Base-by-base conservation (phyloP, 1,140 invertebrate species). In the Aleiodes sp. region DNA sequence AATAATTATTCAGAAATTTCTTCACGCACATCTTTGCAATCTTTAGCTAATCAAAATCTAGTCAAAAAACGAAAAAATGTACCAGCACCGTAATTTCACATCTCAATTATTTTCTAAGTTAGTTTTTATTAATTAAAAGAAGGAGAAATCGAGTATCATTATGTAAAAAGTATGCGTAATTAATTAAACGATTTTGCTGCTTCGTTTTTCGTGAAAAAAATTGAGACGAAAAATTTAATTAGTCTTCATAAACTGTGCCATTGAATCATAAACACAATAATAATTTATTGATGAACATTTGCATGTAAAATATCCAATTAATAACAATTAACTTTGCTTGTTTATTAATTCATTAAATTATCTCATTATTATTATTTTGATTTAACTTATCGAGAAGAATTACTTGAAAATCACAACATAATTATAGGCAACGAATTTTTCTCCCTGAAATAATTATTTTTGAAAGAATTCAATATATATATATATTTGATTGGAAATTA, bases 11-110 rank as follows among this genome's bases (percentile, higher is more conserved):
- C 26, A 21, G 33, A 12, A 43, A 61, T 35, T 62, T 59, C 24
- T 26, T 65, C 16, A 35, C 37, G 14, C 41, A 60, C 39, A 62
- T 60, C 29, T 61, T 66, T 56, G 39, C 65, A 59, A 64, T 68
- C 46, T 14, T 52, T 70, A 68, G 65, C 46, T 71, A 71, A 71
- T 71, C 65, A 64, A 71, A 71, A 71, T 72, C 70, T 72, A 72
- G 70, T 72, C 70, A 72, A 62, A 56, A 57, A 66, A 41, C 1
- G 14, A 28, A 35, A 56, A 46, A 68, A 46, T 60, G 14, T 46
- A 65, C 21, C 61, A 59, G 43, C 63, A 61, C 65, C 56, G 59
- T 35, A 29, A 64, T 71, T n/a, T n/a, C 43, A 65, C 65, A 35
- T 63, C 16, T 63, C 46, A 37, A 63, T 52, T 63, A 69, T 8